Conservation (phyloP, 2,797 vertebrate species). For the Helarctos malayanus region DNA sequence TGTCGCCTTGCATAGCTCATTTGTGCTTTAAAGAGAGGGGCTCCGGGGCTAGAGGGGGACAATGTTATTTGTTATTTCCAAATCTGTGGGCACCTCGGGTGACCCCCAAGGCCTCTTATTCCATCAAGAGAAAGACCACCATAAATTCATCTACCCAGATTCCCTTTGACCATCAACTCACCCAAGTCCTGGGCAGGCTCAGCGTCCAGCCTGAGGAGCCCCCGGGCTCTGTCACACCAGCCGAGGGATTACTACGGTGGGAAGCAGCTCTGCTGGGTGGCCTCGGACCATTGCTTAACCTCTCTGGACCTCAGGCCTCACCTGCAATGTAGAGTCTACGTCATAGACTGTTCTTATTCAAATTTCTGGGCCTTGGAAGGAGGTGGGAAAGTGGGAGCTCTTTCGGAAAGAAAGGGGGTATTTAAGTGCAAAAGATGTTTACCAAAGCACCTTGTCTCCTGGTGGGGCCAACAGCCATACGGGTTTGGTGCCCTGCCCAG, state of each 20-base stretch:
- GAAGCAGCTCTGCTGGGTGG: background rate
- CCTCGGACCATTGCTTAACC: background rate
- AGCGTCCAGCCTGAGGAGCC: background rate
- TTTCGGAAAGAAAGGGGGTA: background rate
- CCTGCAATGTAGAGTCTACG: background rate
- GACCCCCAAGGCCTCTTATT: background rate
- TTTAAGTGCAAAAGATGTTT: background rate
- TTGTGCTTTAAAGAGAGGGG: background rate
- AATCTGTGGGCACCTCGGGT: background rate
- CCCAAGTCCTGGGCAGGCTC: background rate
- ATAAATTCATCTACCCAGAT: background rate
- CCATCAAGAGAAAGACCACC: background rate
- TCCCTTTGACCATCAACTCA: background rate
- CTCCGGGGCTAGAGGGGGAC: background rate
- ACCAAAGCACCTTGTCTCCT: background rate
- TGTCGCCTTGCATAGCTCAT: background rate
- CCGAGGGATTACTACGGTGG: background rate
- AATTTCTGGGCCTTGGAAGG: background rate
- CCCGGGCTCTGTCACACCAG: too few species aligned
- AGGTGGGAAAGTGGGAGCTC: background rate
- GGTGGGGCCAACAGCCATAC: fast-evolving
- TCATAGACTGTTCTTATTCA: background rate
- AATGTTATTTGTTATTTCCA: background rate
- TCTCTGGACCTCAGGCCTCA: background rate
- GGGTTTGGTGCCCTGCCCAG: background rate